phyloP scores from a whole-genome alignment of 1,140 invertebrate genomes.

The Armadillidium nasatum region DNA sequence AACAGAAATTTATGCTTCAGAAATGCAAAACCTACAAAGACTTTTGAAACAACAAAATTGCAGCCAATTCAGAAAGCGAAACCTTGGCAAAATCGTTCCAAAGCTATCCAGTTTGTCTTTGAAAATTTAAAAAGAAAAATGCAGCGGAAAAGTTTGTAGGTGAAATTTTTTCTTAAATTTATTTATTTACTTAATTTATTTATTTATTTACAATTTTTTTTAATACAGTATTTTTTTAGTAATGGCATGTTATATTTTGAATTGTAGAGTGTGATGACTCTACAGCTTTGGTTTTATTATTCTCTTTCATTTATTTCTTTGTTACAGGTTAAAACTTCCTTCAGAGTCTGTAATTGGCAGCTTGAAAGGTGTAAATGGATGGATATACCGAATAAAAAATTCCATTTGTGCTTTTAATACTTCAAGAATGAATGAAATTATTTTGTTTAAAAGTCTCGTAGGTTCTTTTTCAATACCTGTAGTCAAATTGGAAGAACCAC shows the following conservation, averaged over 20 bases:
- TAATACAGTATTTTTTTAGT: too few species aligned
- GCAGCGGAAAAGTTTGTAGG: neutral
- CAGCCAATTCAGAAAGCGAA: neutral
- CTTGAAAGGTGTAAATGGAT: constrained; percentile 1
- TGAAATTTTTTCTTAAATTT: neutral
- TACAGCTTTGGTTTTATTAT: too few species aligned
- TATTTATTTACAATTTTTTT: too few species aligned
- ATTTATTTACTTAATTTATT: neutral
- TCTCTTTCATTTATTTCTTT: too few species aligned
- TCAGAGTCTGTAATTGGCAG: neutral
- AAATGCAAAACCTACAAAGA: too few species aligned
- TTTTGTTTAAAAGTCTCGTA: neutral
- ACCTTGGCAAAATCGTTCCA: neutral
- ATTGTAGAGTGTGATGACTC: too few species aligned
- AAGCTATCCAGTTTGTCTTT: neutral
- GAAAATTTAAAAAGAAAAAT: neutral
- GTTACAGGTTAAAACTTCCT: neutral
- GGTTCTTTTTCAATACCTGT: neutral
- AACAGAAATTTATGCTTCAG: too few species aligned
- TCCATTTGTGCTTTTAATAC: neutral
- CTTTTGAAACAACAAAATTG: neutral
- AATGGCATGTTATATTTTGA: neutral
- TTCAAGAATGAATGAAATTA: neutral
- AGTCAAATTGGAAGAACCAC: neutral
- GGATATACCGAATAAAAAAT: neutral